phyloP scores from a whole-genome alignment of 2,888 invertebrate genomes.

The Alloplasta piceator region DNA sequence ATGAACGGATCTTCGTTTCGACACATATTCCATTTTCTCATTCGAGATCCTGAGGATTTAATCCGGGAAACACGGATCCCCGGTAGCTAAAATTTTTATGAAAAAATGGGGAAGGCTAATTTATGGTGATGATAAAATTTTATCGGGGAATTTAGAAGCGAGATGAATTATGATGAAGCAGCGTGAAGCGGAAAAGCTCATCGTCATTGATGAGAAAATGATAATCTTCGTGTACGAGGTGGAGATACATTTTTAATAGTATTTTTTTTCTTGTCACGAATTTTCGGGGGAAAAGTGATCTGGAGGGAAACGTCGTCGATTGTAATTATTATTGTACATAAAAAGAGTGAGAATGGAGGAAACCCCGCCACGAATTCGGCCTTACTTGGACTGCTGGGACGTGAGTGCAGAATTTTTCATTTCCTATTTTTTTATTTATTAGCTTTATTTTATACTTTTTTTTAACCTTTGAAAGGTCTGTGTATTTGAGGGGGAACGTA shows the following conservation, averaged over 20 bases:
- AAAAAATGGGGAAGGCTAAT: background rate
- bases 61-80: background rate
- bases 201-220: slow-evolving; percentile 12
- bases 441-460: background rate
- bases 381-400: slow-evolving; percentile 81
- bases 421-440: background rate
- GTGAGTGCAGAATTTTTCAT: slow-evolving; percentile 76
- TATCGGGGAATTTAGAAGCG: background rate
- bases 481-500: too few relatives aligned
- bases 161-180: background rate
- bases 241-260: slow-evolving; percentile 15
- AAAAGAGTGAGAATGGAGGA: slow-evolving; percentile 79
- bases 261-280: slow-evolving; percentile 28
- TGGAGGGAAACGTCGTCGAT: slow-evolving; percentile 6
- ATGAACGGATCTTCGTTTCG: background rate
- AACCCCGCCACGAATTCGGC: slow-evolving; percentile 79
- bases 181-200: slow-evolving; percentile 40
- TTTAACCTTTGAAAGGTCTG: too few relatives aligned
- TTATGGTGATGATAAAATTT: background rate
- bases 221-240: background rate
- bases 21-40: background rate
- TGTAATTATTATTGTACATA: slow-evolving; percentile 13
- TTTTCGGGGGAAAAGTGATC: slow-evolving; percentile 19
- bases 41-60: background rate
- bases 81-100: background rate